Conservation (phyloP, 2,888 invertebrate species). For the Amphimallon solstitiale region DNA sequence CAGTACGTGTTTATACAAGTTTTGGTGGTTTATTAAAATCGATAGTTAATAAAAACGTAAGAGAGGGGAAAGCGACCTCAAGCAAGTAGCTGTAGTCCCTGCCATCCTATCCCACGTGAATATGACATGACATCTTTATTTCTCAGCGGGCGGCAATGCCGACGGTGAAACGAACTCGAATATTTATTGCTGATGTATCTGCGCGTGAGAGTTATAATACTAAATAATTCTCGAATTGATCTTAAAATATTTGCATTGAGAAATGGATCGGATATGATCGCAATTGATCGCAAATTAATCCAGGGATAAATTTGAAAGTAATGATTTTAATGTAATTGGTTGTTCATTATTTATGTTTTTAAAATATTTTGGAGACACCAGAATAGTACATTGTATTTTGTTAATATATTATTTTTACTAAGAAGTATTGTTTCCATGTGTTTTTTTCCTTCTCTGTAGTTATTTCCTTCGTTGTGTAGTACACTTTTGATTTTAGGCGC, state of each 20-base stretch:
- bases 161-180: slow-evolving; percentile 37
- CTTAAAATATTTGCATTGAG: slow-evolving; percentile 5
- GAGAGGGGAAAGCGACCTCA: background rate
- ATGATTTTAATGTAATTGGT: too few relatives aligned
- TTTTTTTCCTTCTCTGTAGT: too few relatives aligned
- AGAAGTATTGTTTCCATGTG: too few relatives aligned
- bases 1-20: too few relatives aligned
- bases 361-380: too few relatives aligned
- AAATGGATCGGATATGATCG: background rate
- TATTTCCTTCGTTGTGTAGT: too few relatives aligned
- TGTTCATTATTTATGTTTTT: too few relatives aligned
- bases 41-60: slow-evolving; percentile 24
- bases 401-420: too few relatives aligned
- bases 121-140: slow-evolving; percentile 46
- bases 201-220: slow-evolving; percentile 8
- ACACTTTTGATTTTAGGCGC: too few relatives aligned
- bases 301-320: background rate
- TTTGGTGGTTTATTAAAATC: slow-evolving; percentile 29
- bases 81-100: slow-evolving; percentile 11
- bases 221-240: background rate
- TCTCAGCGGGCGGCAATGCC: slow-evolving; percentile 42
- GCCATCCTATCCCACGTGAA: slow-evolving; percentile 15
- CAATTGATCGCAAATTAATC: background rate
- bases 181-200: slow-evolving; percentile 34
- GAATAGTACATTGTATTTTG: too few relatives aligned